Base-by-base conservation (phyloP, 2,888 invertebrate genomes). In the Vandiemenella viatica region DNA sequence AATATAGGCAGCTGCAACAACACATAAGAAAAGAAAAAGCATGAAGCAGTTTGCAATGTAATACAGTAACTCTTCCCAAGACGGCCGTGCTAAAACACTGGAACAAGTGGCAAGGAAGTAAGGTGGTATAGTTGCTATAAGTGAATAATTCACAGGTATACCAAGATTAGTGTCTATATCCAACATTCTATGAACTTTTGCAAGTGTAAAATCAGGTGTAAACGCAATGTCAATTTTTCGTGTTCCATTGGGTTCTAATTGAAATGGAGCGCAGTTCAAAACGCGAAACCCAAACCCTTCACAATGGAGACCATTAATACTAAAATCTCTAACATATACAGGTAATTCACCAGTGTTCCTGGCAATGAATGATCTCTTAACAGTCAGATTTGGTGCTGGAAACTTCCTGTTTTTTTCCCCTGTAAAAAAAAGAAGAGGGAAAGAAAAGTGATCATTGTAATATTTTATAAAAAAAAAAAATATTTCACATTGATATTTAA, bases 271-370 rank as follows among this genome's bases (percentile, higher is more conserved):
- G 61, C 89, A 89, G 60, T 86, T 80, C 46, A 83, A 67, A 32
- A 88, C 76, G 59, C 77, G 76, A 62, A 87, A 89, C 16, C 88
- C 88, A 58, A 82, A 83, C 7, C 86, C 85, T 65, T 83, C 80
- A 62, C 89, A 87, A 1, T 67, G 65, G 53, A 76, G 67, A 55
- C 75, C 75, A 59, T 79, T 80, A 54, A 88, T 79, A 45, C 69
- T 71, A 58, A 81, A 76, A 46, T 76, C 75, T 55, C 75, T 71
- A 54, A 92, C 76, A 56, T 76, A 75, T 59, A 96, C 79, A n/a
- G 85, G 78, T 56, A 93, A 74, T 61, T 84, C 84, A 1, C 96
- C 96, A n/a, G 84, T 83, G 70, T 97, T 97, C 57, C 83, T 76
- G 18, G 87, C 84, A 8, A 79, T 77, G 65, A 93, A 93, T 40